A percentile compares a stretch with the other conserved stretches of the same genome.
Evolutionary conservation across 2,113 vertebrate genomes (phyloP).

Genomic region (Catagonus wagneri): DNA sequence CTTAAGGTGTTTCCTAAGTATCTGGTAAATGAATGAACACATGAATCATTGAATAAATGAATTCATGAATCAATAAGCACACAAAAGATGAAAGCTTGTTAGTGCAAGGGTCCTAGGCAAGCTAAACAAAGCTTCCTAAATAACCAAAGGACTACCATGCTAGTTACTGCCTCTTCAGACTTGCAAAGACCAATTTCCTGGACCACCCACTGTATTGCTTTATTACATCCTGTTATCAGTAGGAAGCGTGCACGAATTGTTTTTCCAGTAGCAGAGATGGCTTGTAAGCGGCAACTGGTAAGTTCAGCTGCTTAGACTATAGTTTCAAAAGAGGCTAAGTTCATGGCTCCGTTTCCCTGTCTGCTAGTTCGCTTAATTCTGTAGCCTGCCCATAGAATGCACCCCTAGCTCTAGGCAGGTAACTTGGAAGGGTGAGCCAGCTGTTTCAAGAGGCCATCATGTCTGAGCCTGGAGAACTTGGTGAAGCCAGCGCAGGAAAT

Average conservation of each 20-base stretch:
- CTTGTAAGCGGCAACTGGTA: slow-evolving; percentile 37
- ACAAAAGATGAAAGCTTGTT: slow-evolving; percentile 23
- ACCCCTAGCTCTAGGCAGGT: not conserved
- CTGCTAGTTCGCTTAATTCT: slow-evolving; percentile 9
- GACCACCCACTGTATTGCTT: slow-evolving; percentile 23
- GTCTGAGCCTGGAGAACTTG: not conserved
- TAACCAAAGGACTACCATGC: not conserved
- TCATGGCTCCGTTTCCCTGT: slow-evolving; percentile 18
- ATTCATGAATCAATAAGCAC: slow-evolving; percentile 27
- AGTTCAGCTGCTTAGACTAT: slow-evolving; percentile 9
- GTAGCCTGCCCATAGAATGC: not conserved
- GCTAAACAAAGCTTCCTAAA: slow-evolving; percentile 10
- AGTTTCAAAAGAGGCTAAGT: slow-evolving; percentile 43
- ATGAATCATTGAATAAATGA: slow-evolving; percentile 31
- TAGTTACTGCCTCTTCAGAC: slow-evolving; percentile 2
- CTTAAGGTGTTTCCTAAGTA: slow-evolving; percentile 34
- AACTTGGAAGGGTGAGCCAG: not conserved
- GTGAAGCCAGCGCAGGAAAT: not conserved
- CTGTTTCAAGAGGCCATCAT: not conserved
- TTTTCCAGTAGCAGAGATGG: slow-evolving; percentile 35
- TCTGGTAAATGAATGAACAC: slow-evolving; percentile 34
- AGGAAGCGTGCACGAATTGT: not conserved
- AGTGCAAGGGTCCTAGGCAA: not conserved
- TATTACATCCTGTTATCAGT: slow-evolving; percentile 63
- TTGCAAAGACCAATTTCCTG: slow-evolving; percentile 47